Evolutionary conservation across 2,888 invertebrate species (phyloP), one percentile per base, ranked within the genome.

Genomic region (Campoplex nolae): DNA sequence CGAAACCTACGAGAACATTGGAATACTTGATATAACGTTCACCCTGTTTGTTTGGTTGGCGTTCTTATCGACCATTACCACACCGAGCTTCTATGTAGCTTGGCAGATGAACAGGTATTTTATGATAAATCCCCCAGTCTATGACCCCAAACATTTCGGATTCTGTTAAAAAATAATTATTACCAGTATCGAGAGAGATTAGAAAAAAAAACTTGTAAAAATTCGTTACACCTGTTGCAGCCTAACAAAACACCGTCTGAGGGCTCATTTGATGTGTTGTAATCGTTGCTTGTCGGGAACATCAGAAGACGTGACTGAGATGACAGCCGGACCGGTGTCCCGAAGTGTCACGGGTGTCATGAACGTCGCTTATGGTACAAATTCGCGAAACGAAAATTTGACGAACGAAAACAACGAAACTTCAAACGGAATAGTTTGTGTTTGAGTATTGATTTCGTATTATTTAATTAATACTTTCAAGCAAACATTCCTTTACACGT

Each of bases 1-100:
- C 79, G 97, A 97, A 92, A 97, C 96, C 0, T 96, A 97, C 91
- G 96, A 96, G 87, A 97, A 97, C 92, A 95, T 95, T 71, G 95
- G 95, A 56, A 96, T 96, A 90, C 96, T 97, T 88, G 97, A 97
- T 91, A 95, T 97, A 76, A 96, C 96, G 2, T 97, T 96, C 92
- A 95, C 96, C 71, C 95, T 96, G 92, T 96, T 97, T 90, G 96
- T 97, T 8, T 97, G 97, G 97, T 94, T 97, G 80, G 97, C 96
- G 0, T 97, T 97, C 90, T 91, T 97, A 83, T 97, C 97, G 9
- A 96, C 96, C 0, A 96, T 96, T 83, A 95, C 96, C 35, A 97
- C 96, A 35, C 97, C 97, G 0, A 94, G 96, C 51, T 94, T 97
- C 74, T 97, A 96, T 90, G 95, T 95, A 11, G 95, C 95, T 0